phyloP scores from a whole-genome alignment of 2,797 vertebrate genomes.

The Erithacus rubecula region DNA sequence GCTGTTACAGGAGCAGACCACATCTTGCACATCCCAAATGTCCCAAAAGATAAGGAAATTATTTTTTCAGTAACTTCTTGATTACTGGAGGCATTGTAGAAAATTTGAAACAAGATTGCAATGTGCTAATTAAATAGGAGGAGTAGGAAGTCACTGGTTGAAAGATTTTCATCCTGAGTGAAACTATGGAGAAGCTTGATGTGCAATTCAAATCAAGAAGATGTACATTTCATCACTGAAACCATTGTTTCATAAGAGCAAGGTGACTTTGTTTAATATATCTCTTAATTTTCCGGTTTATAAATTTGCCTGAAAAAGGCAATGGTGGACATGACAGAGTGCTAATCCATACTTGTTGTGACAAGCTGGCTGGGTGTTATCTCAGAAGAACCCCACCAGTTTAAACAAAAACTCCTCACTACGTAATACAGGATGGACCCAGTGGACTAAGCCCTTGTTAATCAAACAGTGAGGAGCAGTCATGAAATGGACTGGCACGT shows the following conservation, averaged over 20 bases:
- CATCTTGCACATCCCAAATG: background rate
- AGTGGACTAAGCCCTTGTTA: background rate
- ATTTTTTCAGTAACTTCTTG: background rate
- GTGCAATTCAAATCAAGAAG: background rate
- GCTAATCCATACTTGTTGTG: background rate
- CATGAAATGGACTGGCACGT: background rate
- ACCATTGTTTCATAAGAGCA: background rate
- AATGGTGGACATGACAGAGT: background rate
- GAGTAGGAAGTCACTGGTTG: background rate
- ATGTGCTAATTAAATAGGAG: background rate
- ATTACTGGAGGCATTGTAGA: background rate
- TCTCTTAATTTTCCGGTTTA: background rate
- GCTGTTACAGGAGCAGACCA: background rate
- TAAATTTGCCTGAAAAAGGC: background rate
- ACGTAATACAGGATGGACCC: background rate
- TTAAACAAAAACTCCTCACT: background rate
- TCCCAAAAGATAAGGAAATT: background rate
- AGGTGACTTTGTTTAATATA: background rate
- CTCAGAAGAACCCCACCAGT: background rate
- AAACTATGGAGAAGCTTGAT: background rate
- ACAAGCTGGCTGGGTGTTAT: background rate
- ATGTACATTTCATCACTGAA: background rate
- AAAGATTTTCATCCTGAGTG: background rate
- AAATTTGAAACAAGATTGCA: background rate
- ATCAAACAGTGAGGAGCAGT: background rate